Base-by-base conservation (phyloP, 2,797 vertebrate genomes). In the Pseudochirops cupreus region DNA sequence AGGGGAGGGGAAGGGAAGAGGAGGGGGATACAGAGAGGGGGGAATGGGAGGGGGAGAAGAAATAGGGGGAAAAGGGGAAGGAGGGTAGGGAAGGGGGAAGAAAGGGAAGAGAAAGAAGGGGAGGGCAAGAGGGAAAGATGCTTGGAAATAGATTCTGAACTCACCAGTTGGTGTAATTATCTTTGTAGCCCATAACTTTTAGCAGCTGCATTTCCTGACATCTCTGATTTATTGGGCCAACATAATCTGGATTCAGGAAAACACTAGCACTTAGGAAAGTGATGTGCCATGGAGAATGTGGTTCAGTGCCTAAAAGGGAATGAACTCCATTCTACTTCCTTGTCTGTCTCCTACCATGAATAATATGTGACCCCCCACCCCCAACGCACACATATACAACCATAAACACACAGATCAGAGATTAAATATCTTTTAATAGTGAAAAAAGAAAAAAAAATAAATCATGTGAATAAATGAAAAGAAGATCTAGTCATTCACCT, bases 161-260 rank as follows among this genome's bases (percentile, higher is more conserved):
- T 94, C 92, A 92, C 33, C 39, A 92, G 2, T 91, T n/a, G 5
- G 50, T 58, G 28, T 92, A 59, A 56, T 39, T 95, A 91, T 94
- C 4, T 91, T 50, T 93, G 50, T 92, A 95, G 94, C 94, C 18
- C 94, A 91, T 91, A 82, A 26, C 97, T 92, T 0, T 28, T 56
- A 53, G 53, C 91, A 92, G 95, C 56, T 26, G 2, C 74, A 92
- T 0, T 18, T 94, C 96, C 46, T 96, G 67, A 97, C 91, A 96
- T 87, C 4, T 95, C 14, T 95, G 4, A 92, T 96, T 53, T 91
- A 94, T 33, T 90, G 4, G 92, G 90, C 90, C n/a, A 74, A 39
- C 16, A 39, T 74, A 21, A 39, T 74, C 33, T n/a, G 5, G n/a
- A 74, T 74, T 24, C 54, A 31, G n/a, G 92, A 96, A 95, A 94